Percentiles rank a stretch among this genome's conserved stretches.
These are phyloP conservation scores for Acrocera orbiculus DNA, from an alignment of 2,888 invertebrate genomes.

Conservation along the genomic window DNA sequence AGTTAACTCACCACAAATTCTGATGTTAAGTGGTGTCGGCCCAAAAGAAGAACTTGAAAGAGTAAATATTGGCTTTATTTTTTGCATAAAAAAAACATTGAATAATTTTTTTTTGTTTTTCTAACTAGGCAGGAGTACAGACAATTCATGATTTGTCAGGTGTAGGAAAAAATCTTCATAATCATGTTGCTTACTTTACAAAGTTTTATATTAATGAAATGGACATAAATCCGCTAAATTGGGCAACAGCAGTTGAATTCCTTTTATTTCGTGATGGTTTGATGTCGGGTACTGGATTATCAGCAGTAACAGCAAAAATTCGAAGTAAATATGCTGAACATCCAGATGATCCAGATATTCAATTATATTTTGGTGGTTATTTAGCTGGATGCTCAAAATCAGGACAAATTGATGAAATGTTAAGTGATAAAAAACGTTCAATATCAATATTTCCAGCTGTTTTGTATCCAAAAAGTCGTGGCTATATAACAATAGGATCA, in stretches of 20 bases:
- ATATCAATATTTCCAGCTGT: slow-evolving; percentile 65
- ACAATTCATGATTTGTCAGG: slow-evolving; percentile 56
- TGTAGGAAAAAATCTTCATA: slow-evolving; percentile 71
- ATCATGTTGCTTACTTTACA: slow-evolving; percentile 65
- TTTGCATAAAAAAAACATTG: too few species aligned
- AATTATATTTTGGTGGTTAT: slow-evolving; percentile 74
- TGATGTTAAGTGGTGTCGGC: slow-evolving; percentile 80
- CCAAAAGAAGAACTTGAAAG: slow-evolving; percentile 49
- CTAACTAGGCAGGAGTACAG: slow-evolving; percentile 39
- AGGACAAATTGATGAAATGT: slow-evolving; percentile 65
- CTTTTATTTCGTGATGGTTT: slow-evolving; percentile 65
- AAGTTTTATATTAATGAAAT: slow-evolving; percentile 70
- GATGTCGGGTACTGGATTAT: slow-evolving; percentile 78
- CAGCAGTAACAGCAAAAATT: slow-evolving; percentile 70
- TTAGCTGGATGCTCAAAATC: slow-evolving; percentile 71
- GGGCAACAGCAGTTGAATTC: slow-evolving; percentile 86
- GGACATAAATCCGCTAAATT: slow-evolving; percentile 67
- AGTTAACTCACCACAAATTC: slow-evolving; percentile 83
- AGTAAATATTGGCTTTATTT: too few species aligned
- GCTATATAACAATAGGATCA: slow-evolving; percentile 52
- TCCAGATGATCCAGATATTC: slow-evolving; percentile 61
- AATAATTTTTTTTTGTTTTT: background rate
- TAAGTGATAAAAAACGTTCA: slow-evolving; percentile 47
- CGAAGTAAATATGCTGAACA: slow-evolving; percentile 63
- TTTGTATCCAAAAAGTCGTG: slow-evolving; percentile 72